Conservation (phyloP, 2,797 vertebrate species). For the Phylloscopus collybita region DNA sequence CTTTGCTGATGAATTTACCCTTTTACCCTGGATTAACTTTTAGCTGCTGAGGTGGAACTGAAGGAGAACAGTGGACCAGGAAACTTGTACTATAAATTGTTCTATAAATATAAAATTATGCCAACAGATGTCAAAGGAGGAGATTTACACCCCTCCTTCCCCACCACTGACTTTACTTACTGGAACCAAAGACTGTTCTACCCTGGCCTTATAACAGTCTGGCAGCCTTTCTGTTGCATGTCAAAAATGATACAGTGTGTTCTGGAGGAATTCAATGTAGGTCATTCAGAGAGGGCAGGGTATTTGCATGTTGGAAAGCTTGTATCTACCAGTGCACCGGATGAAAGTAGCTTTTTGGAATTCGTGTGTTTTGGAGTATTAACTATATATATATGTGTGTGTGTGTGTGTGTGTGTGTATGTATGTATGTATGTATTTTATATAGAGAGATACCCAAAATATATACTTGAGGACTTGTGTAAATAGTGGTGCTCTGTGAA, state of each 20-base stretch:
- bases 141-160: neutral
- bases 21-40: neutral
- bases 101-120: neutral
- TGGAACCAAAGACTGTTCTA: neutral
- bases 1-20: neutral
- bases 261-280: neutral
- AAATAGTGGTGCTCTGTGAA: neutral
- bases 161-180: neutral
- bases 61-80: neutral
- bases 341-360: neutral
- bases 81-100: neutral
- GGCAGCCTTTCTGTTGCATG: neutral
- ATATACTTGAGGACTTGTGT: neutral
- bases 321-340: neutral
- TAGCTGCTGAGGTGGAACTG: neutral
- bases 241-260: neutral
- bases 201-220: neutral
- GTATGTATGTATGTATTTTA: rapidly evolving
- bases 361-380: neutral
- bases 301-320: neutral
- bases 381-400: neutral
- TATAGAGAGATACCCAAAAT: neutral
- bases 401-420: no score
- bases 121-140: neutral
- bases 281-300: neutral